A percentile compares a stretch with the other conserved stretches of the same genome.
These are phyloP conservation scores for Phodopus roborovskii DNA, from an alignment of 2,113 vertebrate genomes.

Conservation along the genomic window DNA sequence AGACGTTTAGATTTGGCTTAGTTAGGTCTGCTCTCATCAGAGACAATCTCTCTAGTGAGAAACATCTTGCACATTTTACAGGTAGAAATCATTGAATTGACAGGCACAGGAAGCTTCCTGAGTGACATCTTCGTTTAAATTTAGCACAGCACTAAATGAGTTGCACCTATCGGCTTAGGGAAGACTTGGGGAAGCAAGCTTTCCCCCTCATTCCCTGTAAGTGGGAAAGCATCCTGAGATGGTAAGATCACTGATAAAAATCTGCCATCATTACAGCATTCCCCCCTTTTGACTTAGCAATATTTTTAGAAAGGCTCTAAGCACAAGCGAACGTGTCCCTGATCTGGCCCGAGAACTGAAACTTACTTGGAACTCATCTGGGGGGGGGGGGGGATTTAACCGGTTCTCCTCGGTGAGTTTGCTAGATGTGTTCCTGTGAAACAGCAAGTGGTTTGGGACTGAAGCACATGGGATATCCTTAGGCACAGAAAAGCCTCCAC, in stretches of 20 bases:
- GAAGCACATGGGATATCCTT: slow-evolving; percentile 12
- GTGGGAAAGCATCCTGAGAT: slow-evolving; percentile 38
- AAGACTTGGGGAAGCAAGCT: slow-evolving; percentile 43
- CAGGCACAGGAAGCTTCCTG: slow-evolving; percentile 64
- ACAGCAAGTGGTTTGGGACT: slow-evolving; percentile 69
- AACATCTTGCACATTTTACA: slow-evolving; percentile 22
- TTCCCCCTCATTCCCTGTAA: neutral
- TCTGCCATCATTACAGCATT: neutral
- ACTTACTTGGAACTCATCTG: neutral
- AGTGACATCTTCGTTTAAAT: slow-evolving; percentile 69
- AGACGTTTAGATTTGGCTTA: neutral
- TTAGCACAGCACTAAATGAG: slow-evolving; percentile 59
- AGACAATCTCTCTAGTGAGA: neutral
- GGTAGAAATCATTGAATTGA: slow-evolving; percentile 57
- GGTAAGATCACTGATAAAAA: neutral
- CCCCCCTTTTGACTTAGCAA: neutral
- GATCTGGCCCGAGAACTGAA: slow-evolving; percentile 53
- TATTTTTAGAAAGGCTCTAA: slow-evolving; percentile 64
- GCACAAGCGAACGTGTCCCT: slow-evolving; percentile 69
- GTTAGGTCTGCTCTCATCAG: neutral
- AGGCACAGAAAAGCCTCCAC: neutral
- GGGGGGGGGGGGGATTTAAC: neutral
- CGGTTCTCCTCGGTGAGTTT: slow-evolving; percentile 52
- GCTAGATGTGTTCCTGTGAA: neutral
- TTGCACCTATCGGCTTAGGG: neutral